phyloP scores from a whole-genome alignment of 2,113 vertebrate genomes.

The Rhinopomastus cyanomelas region DNA sequence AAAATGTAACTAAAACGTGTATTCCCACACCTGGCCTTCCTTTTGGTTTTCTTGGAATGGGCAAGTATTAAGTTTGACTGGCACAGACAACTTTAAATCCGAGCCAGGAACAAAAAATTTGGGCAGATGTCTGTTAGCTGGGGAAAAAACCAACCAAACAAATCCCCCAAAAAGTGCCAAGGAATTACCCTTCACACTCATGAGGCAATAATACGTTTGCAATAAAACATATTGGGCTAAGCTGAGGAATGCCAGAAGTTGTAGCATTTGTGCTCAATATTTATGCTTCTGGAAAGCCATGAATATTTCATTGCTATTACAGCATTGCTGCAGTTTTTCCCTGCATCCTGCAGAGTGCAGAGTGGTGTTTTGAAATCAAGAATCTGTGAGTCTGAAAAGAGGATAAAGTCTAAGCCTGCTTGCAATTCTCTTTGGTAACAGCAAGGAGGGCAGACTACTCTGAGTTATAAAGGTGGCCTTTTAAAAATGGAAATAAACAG shows the following conservation, averaged over 20 bases:
- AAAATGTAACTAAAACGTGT: neutral
- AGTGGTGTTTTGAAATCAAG: constrained; percentile 58
- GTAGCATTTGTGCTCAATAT: neutral
- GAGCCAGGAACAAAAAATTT: neutral
- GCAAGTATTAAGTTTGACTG: constrained; percentile 22
- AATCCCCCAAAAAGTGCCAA: neutral
- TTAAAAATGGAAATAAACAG: constrained; percentile 69
- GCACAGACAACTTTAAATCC: constrained; percentile 26
- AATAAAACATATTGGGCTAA: neutral
- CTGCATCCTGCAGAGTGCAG: constrained; percentile 63
- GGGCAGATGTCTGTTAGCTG: neutral
- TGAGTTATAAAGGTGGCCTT: constrained; percentile 70
- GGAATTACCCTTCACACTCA: neutral
- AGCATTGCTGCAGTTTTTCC: constrained; percentile 32
- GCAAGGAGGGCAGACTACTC: constrained; percentile 2
- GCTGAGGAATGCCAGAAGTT: neutral
- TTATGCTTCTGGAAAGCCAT: neutral
- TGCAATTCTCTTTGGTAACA: constrained; percentile 48
- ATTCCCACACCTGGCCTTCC: neutral
- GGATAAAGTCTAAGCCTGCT: constrained; percentile 18
- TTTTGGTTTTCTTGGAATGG: neutral
- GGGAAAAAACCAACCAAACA: neutral
- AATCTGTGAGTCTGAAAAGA: constrained; percentile 11
- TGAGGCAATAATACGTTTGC: neutral
- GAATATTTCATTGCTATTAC: neutral